phyloP scores from a whole-genome alignment of 2,797 vertebrate species.

The Echiichthys vipera region DNA sequence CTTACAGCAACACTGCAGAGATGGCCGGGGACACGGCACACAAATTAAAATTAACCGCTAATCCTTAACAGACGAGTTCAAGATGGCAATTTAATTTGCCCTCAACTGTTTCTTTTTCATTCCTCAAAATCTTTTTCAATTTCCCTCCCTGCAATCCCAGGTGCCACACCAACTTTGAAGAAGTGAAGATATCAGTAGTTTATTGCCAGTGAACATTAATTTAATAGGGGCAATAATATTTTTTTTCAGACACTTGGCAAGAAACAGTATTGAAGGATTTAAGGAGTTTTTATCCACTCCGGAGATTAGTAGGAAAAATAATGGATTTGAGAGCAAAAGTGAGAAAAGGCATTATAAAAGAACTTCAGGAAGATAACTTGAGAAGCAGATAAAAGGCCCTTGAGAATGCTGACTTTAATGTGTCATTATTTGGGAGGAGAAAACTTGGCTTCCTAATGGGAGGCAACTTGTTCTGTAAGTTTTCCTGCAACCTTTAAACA shows the following conservation, averaged over 20 bases:
- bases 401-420: constrained; percentile 70
- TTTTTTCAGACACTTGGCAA: constrained; percentile 71
- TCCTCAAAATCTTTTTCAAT: constrained; percentile 67
- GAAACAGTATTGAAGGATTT: constrained; percentile 78
- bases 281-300: constrained; percentile 75
- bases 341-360: constrained; percentile 77
- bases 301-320: constrained; percentile 81
- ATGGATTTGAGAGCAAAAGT: constrained; percentile 81
- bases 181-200: constrained; percentile 78
- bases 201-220: constrained; percentile 79
- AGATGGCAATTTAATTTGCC: constrained; percentile 81
- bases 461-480: constrained; percentile 29
- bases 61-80: constrained; percentile 79
- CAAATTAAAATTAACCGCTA: constrained; percentile 81
- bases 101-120: constrained; percentile 62
- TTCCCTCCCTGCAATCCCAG: constrained; percentile 74
- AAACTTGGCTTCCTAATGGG: constrained; percentile 15
- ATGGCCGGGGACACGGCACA: constrained; percentile 74
- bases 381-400: constrained; percentile 73
- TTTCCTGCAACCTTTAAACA: constrained; percentile 17
- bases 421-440: constrained; percentile 70
- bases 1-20: constrained; percentile 33
- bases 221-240: constrained; percentile 77
- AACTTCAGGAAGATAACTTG: constrained; percentile 78
- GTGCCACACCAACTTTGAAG: constrained; percentile 79